Evolutionary conservation across 2,797 vertebrate genomes (phyloP), one percentile per base, ranked within the genome.

Genomic region (Coluber constrictor): DNA sequence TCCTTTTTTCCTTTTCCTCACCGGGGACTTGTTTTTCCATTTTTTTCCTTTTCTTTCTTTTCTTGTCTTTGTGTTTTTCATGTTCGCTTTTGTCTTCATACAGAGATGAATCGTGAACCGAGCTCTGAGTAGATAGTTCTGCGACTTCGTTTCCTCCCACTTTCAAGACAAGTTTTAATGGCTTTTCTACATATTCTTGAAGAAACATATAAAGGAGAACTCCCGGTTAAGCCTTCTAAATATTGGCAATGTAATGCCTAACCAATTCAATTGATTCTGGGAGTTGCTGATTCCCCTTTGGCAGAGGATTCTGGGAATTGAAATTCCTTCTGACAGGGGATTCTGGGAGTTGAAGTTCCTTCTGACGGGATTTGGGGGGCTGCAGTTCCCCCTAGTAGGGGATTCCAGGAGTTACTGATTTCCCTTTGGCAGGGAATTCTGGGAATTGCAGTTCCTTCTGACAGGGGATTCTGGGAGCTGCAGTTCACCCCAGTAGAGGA

Each of bases 41-140:
- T 94, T 98, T 98, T 97, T 99, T 99, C 88, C 99, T 99, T 97
- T 99, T 99, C 92, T 99, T 99, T 97, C 99, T 99, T 95, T 99
- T 99, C 91, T 99, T 98, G 93, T 99, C 99, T 93, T 98, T 99
- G 94, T 99, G 98, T 92, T 99, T 99, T 89, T 99, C 99, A 10
- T 98, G 97, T 15, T 99, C 99, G 0, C 97, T 95, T 93, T 98
- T 98, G 27, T 99, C 98, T 2, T 99, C 98, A n/a, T 98, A 98
- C 25, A 98, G 97, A 95, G 95, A 94, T 0, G 98, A 96, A 87
- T 99, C 98, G 7, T 98, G 98, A 6, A 98, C 98, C 0, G 99
- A 97, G 90, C 98, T 98, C 86, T 98, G 99, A 4, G 99, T 98
- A n/a, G 98, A 98, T 23, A 98, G 97, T 61, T 98, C 98, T 5